These are phyloP conservation scores for Neogobius melanostomus DNA, from an alignment of 2,113 vertebrate species.

Conservation along the genomic window DNA sequence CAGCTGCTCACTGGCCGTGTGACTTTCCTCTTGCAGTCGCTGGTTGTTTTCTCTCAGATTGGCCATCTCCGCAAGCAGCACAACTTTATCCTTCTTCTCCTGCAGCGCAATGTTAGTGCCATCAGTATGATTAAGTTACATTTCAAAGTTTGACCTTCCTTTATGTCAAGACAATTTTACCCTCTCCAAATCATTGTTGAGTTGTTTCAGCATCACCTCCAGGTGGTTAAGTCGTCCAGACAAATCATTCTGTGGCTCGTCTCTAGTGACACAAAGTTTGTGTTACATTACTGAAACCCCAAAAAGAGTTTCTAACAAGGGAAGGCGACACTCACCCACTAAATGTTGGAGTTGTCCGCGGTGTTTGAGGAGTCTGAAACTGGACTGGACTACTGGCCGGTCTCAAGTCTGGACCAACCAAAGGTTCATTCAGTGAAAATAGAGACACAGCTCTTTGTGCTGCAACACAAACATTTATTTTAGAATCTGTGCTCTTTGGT, in stretches of 20 bases:
- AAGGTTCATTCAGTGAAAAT: conserved; percentile 84
- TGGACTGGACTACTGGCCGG: conserved; percentile 78
- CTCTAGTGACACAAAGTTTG: conserved; percentile 66
- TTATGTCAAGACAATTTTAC: conserved; percentile 63
- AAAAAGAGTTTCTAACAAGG: background rate
- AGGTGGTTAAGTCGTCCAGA: conserved; percentile 86
- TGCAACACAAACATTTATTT: conserved; percentile 53
- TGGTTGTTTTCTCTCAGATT: conserved; percentile 90
- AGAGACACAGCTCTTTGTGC: conserved; percentile 89
- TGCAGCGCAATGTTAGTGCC: conserved; percentile 40
- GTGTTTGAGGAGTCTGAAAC: conserved; percentile 82
- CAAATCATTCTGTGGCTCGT: conserved; percentile 80
- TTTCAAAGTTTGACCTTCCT: background rate
- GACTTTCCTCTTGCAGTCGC: conserved; percentile 87
- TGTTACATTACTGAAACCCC: background rate
- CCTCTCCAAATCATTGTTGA: conserved; percentile 89
- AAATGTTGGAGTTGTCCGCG: conserved; percentile 84
- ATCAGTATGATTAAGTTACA: background rate
- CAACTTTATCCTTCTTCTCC: conserved; percentile 93
- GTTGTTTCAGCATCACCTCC: conserved; percentile 88
- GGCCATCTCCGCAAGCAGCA: conserved; percentile 87
- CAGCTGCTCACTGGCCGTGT: conserved; percentile 86
- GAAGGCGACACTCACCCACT: conserved; percentile 61
- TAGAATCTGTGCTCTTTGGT: background rate
- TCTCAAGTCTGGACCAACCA: conserved; percentile 69